phyloP scores from a whole-genome alignment of 2,797 vertebrate species.

The Lacerta viridis region DNA sequence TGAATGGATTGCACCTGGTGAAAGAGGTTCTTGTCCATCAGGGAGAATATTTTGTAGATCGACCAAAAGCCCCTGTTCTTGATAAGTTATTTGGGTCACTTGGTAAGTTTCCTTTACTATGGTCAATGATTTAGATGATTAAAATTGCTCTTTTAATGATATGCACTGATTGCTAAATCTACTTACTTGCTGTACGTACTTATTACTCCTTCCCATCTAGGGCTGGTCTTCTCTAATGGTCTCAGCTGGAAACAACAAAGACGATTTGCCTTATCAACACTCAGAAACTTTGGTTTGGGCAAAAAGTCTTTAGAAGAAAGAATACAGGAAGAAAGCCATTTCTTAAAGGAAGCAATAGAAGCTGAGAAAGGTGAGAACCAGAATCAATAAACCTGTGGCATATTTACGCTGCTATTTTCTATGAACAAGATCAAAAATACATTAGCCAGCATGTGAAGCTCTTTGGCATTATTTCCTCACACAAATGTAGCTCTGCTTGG shows the following conservation, averaged over 20 bases:
- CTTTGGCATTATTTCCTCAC: background rate
- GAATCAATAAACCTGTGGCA: background rate
- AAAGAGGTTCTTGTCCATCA: conserved; percentile 86
- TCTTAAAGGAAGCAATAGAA: conserved; percentile 59
- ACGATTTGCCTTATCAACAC: conserved; percentile 76
- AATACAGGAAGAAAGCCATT: conserved; percentile 75
- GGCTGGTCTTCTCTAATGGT: conserved; percentile 68
- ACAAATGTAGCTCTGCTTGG: background rate
- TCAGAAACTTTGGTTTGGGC: conserved; percentile 83
- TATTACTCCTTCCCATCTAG: background rate
- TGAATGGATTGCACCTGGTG: conserved; percentile 83
- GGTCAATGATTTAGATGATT: background rate
- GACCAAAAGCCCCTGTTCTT: conserved; percentile 74
- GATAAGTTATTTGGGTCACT: conserved; percentile 67
- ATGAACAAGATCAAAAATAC: background rate
- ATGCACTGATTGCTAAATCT: background rate
- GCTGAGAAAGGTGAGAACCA: conserved; percentile 74
- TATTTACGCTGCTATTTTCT: background rate
- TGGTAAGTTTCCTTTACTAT: conserved; percentile 76
- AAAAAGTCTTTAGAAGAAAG: conserved; percentile 80
- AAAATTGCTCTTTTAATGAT: background rate
- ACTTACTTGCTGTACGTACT: no score
- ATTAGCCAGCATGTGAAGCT: background rate
- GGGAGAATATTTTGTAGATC: conserved; percentile 83
- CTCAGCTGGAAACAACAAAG: conserved; percentile 82